These are phyloP conservation scores for Taenaris catops DNA, from an alignment of 2,888 invertebrate genomes.

Conservation along the genomic window DNA sequence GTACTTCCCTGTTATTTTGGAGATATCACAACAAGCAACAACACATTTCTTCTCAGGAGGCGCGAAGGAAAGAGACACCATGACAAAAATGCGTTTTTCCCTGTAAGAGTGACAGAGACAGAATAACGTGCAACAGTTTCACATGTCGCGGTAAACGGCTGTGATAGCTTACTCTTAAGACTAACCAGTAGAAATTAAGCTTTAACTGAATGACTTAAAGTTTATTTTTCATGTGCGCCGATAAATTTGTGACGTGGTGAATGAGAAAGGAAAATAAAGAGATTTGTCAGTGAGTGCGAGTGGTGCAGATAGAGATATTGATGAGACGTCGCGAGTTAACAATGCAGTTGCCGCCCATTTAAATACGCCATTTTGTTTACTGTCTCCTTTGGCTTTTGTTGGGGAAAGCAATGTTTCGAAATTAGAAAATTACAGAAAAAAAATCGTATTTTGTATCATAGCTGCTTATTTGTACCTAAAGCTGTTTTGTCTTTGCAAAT, in stretches of 20 bases:
- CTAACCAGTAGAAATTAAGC: conserved; percentile 24
- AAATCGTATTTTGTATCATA: conserved; percentile 47
- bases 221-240: conserved; percentile 25
- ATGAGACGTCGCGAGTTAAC: conserved; percentile 50
- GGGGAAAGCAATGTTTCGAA: conserved; percentile 69
- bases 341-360: conserved; percentile 77
- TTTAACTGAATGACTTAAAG: conserved; percentile 26
- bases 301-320: conserved; percentile 39
- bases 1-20: conserved; percentile 80
- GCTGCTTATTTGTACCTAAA: too few species aligned
- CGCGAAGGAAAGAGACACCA: conserved; percentile 53
- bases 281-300: conserved; percentile 47
- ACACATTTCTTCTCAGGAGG: conserved; percentile 76
- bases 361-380: conserved; percentile 79
- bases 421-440: conserved; percentile 70
- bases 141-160: conserved; percentile 43
- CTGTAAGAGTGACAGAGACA: conserved; percentile 44
- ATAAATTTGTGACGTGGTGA: conserved; percentile 39
- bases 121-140: conserved; percentile 63
- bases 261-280: conserved; percentile 59
- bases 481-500: too few species aligned
- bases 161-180: conserved; percentile 29
- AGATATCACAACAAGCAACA: conserved; percentile 81
- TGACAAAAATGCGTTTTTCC: conserved; percentile 54
- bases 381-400: conserved; percentile 69